phyloP scores from a whole-genome alignment of 2,113 vertebrate species.

The Nycticebus coucang region DNA sequence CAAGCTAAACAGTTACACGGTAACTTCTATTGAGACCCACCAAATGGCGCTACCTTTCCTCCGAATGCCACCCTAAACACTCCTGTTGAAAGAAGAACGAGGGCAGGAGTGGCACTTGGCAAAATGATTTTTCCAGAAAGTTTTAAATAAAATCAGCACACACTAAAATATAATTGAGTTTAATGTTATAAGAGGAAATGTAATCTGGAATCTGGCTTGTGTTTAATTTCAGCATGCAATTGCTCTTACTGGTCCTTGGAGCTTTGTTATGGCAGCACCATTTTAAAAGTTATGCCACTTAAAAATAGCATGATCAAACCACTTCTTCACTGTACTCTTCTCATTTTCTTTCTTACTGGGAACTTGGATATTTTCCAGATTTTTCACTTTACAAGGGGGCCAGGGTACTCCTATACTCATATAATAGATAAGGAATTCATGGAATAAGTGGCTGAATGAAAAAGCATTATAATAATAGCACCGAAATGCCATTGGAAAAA shows the following conservation, averaged over 20 bases:
- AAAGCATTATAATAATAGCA: neutral
- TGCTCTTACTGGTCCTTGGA: neutral
- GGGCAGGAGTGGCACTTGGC: constrained; percentile 31
- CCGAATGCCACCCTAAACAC: neutral
- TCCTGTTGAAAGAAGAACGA: neutral
- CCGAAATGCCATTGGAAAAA: neutral
- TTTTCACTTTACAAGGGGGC: neutral
- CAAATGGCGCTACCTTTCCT: constrained; percentile 39
- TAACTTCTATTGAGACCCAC: constrained; percentile 44
- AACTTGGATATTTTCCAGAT: neutral
- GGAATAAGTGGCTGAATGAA: neutral
- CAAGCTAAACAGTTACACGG: constrained; percentile 16
- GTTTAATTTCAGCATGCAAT: constrained; percentile 34
- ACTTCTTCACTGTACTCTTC: neutral
- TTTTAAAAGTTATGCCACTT: constrained; percentile 26
- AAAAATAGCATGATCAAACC: neutral
- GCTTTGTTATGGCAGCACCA: neutral
- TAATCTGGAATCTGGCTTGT: constrained; percentile 62
- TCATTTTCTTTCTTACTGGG: neutral
- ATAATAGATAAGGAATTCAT: neutral
- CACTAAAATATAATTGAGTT: constrained; percentile 62
- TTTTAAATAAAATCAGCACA: constrained; percentile 70
- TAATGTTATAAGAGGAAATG: constrained; percentile 59
- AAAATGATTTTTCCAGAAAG: constrained; percentile 49
- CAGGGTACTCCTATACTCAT: neutral